These are phyloP conservation scores for Pandemis heparana DNA, from an alignment of 2,888 invertebrate genomes.

Conservation along the genomic window DNA sequence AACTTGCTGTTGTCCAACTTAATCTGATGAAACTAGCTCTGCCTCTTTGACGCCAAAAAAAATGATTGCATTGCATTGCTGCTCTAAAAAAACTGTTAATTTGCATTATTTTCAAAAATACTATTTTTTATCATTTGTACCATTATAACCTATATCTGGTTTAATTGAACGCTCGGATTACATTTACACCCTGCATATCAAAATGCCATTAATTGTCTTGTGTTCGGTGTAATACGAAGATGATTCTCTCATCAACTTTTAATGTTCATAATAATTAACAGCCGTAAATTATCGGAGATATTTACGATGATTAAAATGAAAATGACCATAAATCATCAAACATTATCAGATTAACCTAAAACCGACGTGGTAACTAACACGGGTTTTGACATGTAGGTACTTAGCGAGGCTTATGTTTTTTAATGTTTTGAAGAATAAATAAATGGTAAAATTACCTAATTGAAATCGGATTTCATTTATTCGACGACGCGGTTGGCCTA, in stretches of 20 bases:
- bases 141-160: no score
- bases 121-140: no score
- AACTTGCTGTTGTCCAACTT: no score
- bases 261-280: slow-evolving; percentile 3
- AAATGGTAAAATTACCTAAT: not conserved
- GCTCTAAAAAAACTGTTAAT: no score
- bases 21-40: no score
- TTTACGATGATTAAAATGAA: not conserved
- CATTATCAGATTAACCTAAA: not conserved
- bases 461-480: not conserved
- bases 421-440: not conserved
- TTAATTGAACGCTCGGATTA: no score
- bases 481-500: no score
- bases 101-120: no score
- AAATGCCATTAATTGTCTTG: no score
- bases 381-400: slow-evolving; percentile 7
- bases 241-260: not conserved
- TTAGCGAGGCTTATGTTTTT: not conserved
- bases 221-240: not conserved
- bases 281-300: not conserved
- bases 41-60: no score
- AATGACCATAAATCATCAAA: not conserved
- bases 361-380: not conserved
- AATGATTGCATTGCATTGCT: no score
- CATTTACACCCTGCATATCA: no score